Percentiles rank a stretch among this genome's conserved stretches.
These are phyloP conservation scores for Ditylenchus dipsaci DNA, from an alignment of 1,140 invertebrate species.

Conservation along the genomic window DNA sequence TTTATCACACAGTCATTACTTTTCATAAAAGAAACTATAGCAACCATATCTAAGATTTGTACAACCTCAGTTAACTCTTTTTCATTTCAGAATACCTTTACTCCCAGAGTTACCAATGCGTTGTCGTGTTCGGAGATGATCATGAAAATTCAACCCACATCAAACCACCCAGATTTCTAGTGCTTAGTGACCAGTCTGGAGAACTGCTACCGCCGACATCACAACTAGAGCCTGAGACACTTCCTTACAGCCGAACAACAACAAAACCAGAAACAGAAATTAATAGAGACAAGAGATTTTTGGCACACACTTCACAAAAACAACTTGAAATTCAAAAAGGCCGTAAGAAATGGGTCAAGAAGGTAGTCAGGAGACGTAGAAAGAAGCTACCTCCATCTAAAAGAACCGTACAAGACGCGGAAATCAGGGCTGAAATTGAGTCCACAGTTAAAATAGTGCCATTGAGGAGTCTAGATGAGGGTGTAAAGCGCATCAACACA, in stretches of 20 bases:
- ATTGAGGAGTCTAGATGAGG: background rate
- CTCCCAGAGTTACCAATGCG: conserved; percentile 7
- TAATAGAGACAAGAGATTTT: background rate
- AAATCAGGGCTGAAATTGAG: background rate
- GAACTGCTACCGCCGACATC: background rate
- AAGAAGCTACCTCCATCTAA: background rate
- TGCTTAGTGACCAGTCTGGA: background rate
- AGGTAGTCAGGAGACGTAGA: background rate
- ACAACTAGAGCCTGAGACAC: no score
- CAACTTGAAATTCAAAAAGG: background rate
- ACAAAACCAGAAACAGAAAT: background rate
- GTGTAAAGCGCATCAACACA: no score
- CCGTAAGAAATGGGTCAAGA: background rate
- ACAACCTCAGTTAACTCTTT: no score
- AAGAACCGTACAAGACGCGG: background rate
- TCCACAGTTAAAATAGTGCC: background rate
- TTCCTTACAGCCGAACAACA: background rate
- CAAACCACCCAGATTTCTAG: background rate
- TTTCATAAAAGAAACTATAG: no score
- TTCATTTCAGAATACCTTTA: conserved; percentile 11
- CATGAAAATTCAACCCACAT: background rate
- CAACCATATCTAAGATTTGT: no score
- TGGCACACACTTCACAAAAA: background rate
- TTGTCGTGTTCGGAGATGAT: background rate
- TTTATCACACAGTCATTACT: no score